Percentiles rank a stretch among this genome's conserved stretches.
Evolutionary conservation across 1,140 invertebrate genomes (phyloP).

Genomic region (Eciton burchellii): DNA sequence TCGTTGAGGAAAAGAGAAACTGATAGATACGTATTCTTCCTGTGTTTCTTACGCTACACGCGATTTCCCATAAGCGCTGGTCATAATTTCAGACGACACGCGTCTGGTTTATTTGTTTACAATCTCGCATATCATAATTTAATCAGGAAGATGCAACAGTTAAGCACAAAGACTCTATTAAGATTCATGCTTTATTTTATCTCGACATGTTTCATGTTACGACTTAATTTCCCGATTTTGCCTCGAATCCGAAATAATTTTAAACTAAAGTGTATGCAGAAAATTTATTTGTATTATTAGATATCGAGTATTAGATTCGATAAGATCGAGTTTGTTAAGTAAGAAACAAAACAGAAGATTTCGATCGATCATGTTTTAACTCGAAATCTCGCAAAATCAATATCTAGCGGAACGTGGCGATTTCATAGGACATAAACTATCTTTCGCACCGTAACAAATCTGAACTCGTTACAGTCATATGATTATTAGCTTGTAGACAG

Average conservation of each 20-base stretch:
- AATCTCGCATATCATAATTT: too few relatives aligned
- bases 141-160: too few relatives aligned
- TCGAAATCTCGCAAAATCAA: neutral
- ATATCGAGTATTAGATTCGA: too few relatives aligned
- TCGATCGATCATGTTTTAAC: neutral
- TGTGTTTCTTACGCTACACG: neutral
- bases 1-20: conserved; percentile 41
- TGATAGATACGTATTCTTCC: conserved; percentile 28
- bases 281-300: too few relatives aligned
- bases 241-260: too few relatives aligned
- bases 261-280: too few relatives aligned
- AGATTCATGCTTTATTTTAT: neutral
- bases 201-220: too few relatives aligned
- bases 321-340: too few relatives aligned
- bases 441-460: conserved; percentile 3
- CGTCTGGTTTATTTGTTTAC: neutral
- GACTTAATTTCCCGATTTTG: too few relatives aligned
- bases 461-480: conserved; percentile 4
- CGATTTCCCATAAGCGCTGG: neutral
- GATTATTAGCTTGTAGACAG: conserved; percentile 24
- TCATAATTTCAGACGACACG: neutral
- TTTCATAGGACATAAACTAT: neutral
- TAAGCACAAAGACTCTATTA: too few relatives aligned
- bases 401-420: neutral
- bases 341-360: neutral